These are phyloP conservation scores for Tragopan temminckii DNA, from an alignment of 2,797 vertebrate genomes.

Conservation along the genomic window DNA sequence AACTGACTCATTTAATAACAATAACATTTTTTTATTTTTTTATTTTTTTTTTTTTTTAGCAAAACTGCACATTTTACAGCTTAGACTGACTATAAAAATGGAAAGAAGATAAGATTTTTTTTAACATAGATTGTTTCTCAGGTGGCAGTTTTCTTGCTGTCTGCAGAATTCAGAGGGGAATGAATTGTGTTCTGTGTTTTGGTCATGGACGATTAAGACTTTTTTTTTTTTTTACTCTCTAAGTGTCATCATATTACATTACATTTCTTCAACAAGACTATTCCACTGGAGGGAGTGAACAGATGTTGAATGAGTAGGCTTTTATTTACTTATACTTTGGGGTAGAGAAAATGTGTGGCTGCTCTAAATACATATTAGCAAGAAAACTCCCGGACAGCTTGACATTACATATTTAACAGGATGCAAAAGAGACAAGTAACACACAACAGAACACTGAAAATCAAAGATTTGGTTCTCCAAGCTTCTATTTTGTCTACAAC, in stretches of 20 bases:
- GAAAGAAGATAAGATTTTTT: not conserved
- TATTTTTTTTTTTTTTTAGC: not conserved
- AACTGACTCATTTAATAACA: not conserved
- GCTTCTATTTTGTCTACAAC: not conserved
- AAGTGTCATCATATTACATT: not conserved
- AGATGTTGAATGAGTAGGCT: not conserved
- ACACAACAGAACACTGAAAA: not conserved
- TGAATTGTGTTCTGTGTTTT: not conserved
- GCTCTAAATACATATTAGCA: not conserved
- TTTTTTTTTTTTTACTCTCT: not conserved
- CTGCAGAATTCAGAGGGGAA: not conserved
- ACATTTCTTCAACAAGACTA: not conserved
- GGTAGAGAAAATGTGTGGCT: not conserved
- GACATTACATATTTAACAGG: not conserved
- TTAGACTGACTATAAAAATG: not conserved
- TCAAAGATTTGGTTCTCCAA: not conserved
- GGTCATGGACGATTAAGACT: not conserved
- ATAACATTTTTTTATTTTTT: not conserved
- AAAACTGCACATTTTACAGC: not conserved
- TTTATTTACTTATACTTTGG: conserved; percentile 4
- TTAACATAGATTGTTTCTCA: not conserved
- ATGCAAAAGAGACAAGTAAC: not conserved
- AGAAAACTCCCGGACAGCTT: not conserved
- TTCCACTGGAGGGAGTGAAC: not conserved
- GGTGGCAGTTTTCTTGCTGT: not conserved